Evolutionary conservation across 2,888 invertebrate species (phyloP).

Genomic region (Leptothorax acervorum): DNA sequence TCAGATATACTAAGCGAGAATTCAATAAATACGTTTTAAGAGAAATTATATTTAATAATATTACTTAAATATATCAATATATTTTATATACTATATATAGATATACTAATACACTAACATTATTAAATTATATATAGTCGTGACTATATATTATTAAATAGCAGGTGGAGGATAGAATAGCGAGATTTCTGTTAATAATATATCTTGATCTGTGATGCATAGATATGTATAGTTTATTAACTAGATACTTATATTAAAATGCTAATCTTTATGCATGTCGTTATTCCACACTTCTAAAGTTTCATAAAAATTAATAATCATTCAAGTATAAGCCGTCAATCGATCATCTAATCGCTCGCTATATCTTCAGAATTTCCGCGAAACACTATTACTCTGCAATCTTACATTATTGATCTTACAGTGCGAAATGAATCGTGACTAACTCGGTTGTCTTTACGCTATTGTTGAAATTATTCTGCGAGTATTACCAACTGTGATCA

Average conservation of each 20-base stretch:
- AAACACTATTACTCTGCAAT: conserved; percentile 2
- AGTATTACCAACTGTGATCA: background rate
- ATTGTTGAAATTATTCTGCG: background rate
- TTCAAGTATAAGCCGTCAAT: conserved; percentile 3
- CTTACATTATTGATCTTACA: conserved; percentile 12
- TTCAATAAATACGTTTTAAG: background rate
- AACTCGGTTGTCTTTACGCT: background rate
- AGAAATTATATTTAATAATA: background rate
- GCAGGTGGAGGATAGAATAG: background rate
- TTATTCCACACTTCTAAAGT: conserved; percentile 27
- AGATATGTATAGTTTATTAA: conserved; percentile 29
- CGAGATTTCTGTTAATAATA: background rate
- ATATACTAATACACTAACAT: too few species aligned
- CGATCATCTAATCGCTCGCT: conserved; percentile 17
- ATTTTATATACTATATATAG: background rate
- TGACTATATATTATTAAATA: background rate
- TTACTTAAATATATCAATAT: background rate
- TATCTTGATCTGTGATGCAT: conserved; percentile 19
- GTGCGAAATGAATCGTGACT: background rate
- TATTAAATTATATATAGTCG: background rate
- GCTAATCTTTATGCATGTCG: conserved; percentile 24
- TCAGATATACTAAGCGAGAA: background rate
- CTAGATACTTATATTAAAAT: conserved; percentile 31
- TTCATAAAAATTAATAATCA: conserved; percentile 36
- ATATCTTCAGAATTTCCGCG: conserved; percentile 36